Base-by-base conservation (phyloP, 1,140 invertebrate genomes). In the Archivesica marissinica region DNA sequence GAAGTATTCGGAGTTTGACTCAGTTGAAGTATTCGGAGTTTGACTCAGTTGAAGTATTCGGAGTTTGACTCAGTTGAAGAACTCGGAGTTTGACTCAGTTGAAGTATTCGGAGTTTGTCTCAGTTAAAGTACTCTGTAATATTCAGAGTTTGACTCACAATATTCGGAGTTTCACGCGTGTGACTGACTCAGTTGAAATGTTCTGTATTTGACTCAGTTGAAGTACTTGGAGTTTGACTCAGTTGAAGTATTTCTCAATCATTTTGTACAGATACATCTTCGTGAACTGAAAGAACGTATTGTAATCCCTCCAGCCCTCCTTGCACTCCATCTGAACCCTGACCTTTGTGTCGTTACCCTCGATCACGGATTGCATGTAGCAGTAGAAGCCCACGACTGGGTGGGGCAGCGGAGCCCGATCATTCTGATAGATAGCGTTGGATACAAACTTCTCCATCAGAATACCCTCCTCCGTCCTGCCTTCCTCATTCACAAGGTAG, bases 381-480 rank as follows among this genome's bases (percentile, higher is more conserved):
- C 56, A 76, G 59, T 85, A 85, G 44, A 85, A 77, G 15, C 82
- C 82, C 1, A 85, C 82, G 0, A 78, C 82, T 20, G 82, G 82
- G 13, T 54, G 25, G 35, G 54, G 35, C n/a, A 68, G 41, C 20
- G 82, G 82, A 17, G 82, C 82, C 15, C 50, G 35, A 66, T 85
- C 82, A 78, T 85, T 78, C 74, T 78, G 82, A 25, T 52, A 85
- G 17, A 85, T 78, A 33, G 82, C 59, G 15, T 56, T 66, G 0
- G 82, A 85, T 20, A 85, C 78, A 0, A 78, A 25, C 74, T 85
- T 77, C 41, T 85, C 82, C 72, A 85, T 85, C 2, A 23, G 17
- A 3, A 85, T 66, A 9, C 72, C 72, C 23, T 85, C 82, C 33
- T 85, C 74, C 38, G 52, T 61, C 9, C 75, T 59, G 2, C 82